Evolutionary conservation across 2,113 vertebrate genomes (phyloP).

Genomic region (Xyrauchen texanus): DNA sequence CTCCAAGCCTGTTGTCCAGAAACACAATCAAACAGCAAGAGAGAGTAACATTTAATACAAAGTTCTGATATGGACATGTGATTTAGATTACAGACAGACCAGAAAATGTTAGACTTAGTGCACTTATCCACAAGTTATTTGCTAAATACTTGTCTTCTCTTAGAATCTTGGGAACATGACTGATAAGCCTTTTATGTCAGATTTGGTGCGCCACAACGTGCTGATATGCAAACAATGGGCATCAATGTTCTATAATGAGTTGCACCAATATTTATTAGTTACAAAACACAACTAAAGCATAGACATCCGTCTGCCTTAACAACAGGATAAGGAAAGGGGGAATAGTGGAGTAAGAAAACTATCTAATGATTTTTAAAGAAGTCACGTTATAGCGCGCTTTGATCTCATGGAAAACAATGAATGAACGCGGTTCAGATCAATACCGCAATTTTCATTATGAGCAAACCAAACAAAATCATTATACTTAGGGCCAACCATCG

Average conservation of each 20-base stretch:
- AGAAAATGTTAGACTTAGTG: too few relatives aligned
- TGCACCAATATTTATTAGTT: neutral
- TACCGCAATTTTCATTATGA: neutral
- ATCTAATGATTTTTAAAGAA: neutral
- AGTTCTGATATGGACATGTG: neutral
- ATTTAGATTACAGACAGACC: neutral
- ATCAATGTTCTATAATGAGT: neutral
- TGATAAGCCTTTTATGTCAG: neutral
- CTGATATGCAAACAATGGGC: constrained; percentile 15
- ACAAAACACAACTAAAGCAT: neutral
- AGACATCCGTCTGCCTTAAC: neutral
- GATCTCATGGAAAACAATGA: constrained; percentile 49
- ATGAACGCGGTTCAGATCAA: constrained; percentile 37
- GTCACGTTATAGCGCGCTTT: constrained; percentile 14
- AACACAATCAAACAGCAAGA: constrained; percentile 16
- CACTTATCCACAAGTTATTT: too few relatives aligned
- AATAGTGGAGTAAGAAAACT: neutral
- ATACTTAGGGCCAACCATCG: neutral
- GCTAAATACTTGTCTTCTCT: too few relatives aligned
- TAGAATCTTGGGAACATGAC: too few relatives aligned
- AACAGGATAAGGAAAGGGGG: neutral
- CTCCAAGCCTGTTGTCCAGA: constrained; percentile 80
- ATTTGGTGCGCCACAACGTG: neutral
- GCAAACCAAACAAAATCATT: neutral
- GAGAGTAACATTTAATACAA: neutral